Base-by-base conservation (phyloP, 2,113 vertebrate species). In the Pseudorhombus dupliciocellatus region DNA sequence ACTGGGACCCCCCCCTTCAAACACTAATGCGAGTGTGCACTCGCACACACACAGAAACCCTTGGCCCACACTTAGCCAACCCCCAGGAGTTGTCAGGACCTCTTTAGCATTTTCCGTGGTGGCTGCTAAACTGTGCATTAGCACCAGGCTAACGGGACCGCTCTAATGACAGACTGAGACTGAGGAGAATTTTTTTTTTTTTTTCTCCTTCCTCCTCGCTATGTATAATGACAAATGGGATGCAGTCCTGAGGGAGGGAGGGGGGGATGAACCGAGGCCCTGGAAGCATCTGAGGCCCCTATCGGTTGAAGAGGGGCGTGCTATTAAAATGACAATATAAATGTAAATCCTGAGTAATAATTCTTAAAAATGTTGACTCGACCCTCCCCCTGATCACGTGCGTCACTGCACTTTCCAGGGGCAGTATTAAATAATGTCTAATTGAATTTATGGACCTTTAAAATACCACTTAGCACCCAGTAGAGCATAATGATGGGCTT, bases 291-390 rank as follows among this genome's bases (percentile, higher is more conserved):
- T 93, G 94, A 95, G 95, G 91, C 92, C 90, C 81, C 86, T 80
- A 73, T 73, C 72, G 84, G 90, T 88, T 83, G 75, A 90, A 89
- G 89, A 76, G 53, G 87, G 84, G 34, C 66, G 86, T 87, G 79
- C 92, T 91, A 95, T 94, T 95, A 94, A 93, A 94, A 89, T 83
- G 85, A 93, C 90, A 95, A 94, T 94, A 95, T 95, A 96, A 94
- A 95, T 94, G 93, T 93, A 94, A 93, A 93, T 93, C 93, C 88
- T 92, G 72, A 76, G 90, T 90, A 91, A 92, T 92, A 93, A 92
- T 92, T 95, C 93, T 92, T 93, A 91, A 93, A 88, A 91, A 93
- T 73, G 75, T 84, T 84, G 86, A 85, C 46, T 50, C 26, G 62
- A 78, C 83, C 61, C 76, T 76, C 73, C 85, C 56, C 75, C 57